Conservation (phyloP, 2,113 vertebrate genomes). For the Odocoileus hemionus region DNA sequence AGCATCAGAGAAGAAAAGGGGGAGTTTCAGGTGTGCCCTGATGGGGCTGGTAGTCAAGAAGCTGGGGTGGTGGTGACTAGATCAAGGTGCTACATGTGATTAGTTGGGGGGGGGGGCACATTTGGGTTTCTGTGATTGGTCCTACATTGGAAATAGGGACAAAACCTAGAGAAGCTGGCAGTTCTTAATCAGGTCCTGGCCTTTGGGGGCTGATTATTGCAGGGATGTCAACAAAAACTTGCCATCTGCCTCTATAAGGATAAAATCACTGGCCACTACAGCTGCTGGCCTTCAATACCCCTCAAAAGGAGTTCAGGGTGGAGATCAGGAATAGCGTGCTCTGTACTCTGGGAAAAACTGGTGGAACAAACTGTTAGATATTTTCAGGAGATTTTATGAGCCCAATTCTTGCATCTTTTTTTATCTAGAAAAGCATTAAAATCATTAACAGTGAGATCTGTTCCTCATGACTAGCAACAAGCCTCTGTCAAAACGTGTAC, state of each 20-base stretch:
- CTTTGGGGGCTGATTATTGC: fast-evolving
- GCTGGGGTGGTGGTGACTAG: background rate
- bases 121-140: background rate
- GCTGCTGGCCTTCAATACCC: background rate
- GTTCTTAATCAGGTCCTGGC: background rate
- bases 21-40: background rate
- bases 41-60: background rate
- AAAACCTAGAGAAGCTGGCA: background rate
- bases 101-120: fast-evolving
- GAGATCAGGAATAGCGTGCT: background rate
- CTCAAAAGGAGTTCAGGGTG: background rate
- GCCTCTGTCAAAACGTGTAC: background rate
- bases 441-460: background rate
- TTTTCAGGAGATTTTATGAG: background rate
- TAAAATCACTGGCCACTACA: background rate
- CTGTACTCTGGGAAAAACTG: background rate
- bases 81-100: fast-evolving
- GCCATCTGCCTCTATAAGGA: background rate
- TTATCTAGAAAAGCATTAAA: background rate
- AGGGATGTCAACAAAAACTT: background rate
- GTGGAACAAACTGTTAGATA: background rate
- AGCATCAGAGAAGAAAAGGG: background rate
- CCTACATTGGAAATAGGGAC: background rate
- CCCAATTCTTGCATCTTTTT: background rate
- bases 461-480: background rate